Base-by-base conservation (phyloP, 1,140 invertebrate genomes). In the Caenorhabditis brenneri region DNA sequence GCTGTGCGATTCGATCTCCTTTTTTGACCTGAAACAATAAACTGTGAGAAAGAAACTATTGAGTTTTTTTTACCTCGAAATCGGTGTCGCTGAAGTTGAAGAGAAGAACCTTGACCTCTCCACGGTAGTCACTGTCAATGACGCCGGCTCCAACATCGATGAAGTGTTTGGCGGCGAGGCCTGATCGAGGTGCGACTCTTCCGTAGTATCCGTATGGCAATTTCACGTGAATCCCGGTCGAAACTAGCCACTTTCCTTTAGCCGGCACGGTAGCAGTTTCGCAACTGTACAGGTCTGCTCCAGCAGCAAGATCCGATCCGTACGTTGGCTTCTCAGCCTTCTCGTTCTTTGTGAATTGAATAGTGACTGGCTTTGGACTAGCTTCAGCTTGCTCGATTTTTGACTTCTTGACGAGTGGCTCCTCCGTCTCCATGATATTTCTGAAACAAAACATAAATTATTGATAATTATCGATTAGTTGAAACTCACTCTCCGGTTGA, bases 141-240 rank as follows among this genome's bases (percentile, higher is more conserved):
- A 98, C 96, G 65, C 96, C 96, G 92, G 96, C 94, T 87, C 97
- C 97, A 88, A 99, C 95, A 93, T 99, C 96, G 88, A 99, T 97
- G 84, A 95, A 95, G 91, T 97, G 93, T 92, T 99, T 99, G 51
- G 94, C 94, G 31, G 97, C 96, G 48, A 99, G 92, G 27, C 97
- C 97, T 84, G 97, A 99, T 80, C 97, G 93, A 7, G 98, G 97
- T 5, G 97, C 97, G 46, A 99, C 93, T 88, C 97, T 92, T 7
- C 97, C 98, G 91, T 93, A 93, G 79, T 91, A 92, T 2, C 92
- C 92, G 10, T 90, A 86, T 22, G 93, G 93, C 9, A 93, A 31
- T n/a, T 91, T 91, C 60, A 93, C 91, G 88, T 97, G 95, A 42
- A 99, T 92, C 90, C 98, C 97, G 12, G 97, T 99, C 89, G 95